Evolutionary conservation across 2,113 vertebrate genomes (phyloP).

Genomic region (Erythrocercus mccallii): DNA sequence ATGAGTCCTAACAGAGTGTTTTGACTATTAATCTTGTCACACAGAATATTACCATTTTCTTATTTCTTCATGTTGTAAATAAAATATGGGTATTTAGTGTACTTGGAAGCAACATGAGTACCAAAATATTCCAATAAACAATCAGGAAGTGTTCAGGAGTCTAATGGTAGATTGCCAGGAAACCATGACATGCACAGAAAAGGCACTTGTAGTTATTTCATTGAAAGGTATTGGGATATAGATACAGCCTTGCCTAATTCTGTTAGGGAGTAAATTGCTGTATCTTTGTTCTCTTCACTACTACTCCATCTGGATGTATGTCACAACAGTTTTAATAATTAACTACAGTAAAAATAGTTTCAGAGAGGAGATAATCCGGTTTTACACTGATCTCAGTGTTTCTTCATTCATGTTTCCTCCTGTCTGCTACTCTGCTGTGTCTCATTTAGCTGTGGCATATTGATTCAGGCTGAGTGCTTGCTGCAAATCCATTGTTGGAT

Average conservation of each 20-base stretch:
- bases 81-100: not conserved
- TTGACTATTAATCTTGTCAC: not conserved
- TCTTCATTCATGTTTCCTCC: not conserved
- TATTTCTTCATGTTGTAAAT: not conserved
- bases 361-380: not conserved
- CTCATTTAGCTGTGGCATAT: not conserved
- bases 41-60: not conserved
- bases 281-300: not conserved
- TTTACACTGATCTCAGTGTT: not conserved
- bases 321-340: not conserved
- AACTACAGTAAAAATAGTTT: not conserved
- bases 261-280: not conserved
- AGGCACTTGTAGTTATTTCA: not conserved
- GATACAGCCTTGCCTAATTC: not conserved
- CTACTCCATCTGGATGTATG: not conserved
- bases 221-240: not conserved
- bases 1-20: not conserved
- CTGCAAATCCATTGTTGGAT: not conserved
- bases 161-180: not conserved
- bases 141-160: not conserved
- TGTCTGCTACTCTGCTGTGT: not conserved
- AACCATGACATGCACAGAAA: fast-evolving
- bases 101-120: not conserved
- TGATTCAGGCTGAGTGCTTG: not conserved
- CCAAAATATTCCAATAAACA: not conserved